These are phyloP conservation scores for Himantopus leucocephalus DNA, from an alignment of 2,113 vertebrate species.

Conservation along the genomic window DNA sequence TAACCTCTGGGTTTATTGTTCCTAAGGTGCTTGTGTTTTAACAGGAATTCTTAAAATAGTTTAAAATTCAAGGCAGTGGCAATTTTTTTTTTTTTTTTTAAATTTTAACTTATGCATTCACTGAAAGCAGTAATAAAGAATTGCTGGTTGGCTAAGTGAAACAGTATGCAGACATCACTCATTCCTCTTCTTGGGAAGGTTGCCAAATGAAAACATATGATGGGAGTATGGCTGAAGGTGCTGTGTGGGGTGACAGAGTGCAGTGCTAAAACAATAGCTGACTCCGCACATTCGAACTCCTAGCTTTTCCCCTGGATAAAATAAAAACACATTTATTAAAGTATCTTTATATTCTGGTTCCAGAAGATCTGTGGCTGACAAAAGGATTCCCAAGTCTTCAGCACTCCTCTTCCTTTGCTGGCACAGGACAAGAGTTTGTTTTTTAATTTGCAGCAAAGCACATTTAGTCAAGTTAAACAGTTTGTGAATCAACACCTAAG, in stretches of 20 bases:
- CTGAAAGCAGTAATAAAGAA: constrained; percentile 47
- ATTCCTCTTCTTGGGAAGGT: constrained; percentile 10
- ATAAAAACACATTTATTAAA: constrained; percentile 53
- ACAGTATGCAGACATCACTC: constrained; percentile 47
- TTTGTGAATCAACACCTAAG: constrained; percentile 27
- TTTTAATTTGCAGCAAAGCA: constrained; percentile 18
- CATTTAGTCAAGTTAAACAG: background rate
- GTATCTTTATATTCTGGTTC: constrained; percentile 46
- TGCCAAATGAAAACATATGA: constrained; percentile 61
- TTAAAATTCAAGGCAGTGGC: background rate
- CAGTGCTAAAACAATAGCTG: constrained; percentile 56
- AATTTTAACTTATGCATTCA: background rate
- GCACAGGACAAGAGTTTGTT: background rate
- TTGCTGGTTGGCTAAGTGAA: constrained; percentile 16
- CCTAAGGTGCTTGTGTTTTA: background rate
- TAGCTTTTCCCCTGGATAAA: constrained; percentile 30
- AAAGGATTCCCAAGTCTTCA: constrained; percentile 16
- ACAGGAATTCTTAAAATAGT: background rate
- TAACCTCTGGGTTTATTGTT: background rate
- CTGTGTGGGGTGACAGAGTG: constrained; percentile 48
- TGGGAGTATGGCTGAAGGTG: constrained; percentile 48
- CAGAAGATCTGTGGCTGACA: constrained; percentile 28
- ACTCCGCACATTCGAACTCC: constrained; percentile 36
- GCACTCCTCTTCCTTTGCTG: constrained; percentile 8
- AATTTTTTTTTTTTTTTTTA: background rate